Evolutionary conservation across 2,888 invertebrate genomes (phyloP).

Genomic region (Ditylenchus weischeri): DNA sequence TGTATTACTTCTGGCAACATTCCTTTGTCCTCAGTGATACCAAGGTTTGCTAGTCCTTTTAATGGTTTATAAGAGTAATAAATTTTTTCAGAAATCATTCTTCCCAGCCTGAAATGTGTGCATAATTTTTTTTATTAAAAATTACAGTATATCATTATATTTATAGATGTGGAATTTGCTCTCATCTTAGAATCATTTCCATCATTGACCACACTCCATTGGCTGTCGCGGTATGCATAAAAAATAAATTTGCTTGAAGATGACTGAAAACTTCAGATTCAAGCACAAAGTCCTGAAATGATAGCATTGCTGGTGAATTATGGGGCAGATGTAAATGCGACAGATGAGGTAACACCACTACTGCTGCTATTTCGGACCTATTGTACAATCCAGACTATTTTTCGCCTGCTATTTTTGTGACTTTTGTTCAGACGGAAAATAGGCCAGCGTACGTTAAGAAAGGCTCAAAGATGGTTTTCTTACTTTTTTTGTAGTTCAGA

Average conservation of each 20-base stretch:
- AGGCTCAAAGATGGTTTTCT: too few relatives aligned
- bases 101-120: not conserved
- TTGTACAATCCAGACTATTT: too few relatives aligned
- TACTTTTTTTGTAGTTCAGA: too few relatives aligned
- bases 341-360: constrained; percentile 58
- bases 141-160: not conserved
- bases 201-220: constrained; percentile 64
- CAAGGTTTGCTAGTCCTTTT: constrained; percentile 33
- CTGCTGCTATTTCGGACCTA: too few relatives aligned
- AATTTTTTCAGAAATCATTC: not conserved
- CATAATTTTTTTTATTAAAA: not conserved
- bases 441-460: too few relatives aligned
- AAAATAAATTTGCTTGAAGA: too few relatives aligned
- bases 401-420: too few relatives aligned
- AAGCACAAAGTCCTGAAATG: constrained; percentile 64
- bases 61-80: not conserved
- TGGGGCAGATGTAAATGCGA: constrained; percentile 64
- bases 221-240: constrained; percentile 63
- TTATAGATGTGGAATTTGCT: not conserved
- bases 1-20: constrained; percentile 55
- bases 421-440: too few relatives aligned
- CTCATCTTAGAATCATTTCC: constrained; percentile 48
- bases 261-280: too few relatives aligned
- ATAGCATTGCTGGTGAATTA: constrained; percentile 63
- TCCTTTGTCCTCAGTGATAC: constrained; percentile 52